A percentile compares a stretch with the other conserved stretches of the same genome.
phyloP scores from a whole-genome alignment of 2,113 vertebrate species.

The Hiodon alosoides region DNA sequence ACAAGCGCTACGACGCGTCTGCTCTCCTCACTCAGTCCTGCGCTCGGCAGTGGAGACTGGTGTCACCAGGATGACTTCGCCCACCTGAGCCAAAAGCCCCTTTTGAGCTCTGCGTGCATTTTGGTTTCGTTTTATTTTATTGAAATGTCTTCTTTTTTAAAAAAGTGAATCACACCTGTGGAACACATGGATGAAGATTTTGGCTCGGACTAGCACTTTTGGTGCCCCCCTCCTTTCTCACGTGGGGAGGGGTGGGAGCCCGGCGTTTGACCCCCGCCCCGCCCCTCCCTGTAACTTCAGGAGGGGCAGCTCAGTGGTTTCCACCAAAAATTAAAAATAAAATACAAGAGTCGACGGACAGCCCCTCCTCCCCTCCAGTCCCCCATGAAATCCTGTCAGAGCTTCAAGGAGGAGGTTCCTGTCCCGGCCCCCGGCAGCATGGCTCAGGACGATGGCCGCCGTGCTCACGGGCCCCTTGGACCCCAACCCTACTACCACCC shows the following conservation, averaged over 20 bases:
- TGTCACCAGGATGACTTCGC: background rate
- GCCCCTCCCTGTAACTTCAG: conserved; percentile 7
- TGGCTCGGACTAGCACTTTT: conserved; percentile 41
- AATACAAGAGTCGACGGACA: background rate
- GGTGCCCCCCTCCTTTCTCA: background rate
- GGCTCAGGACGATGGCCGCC: conserved; percentile 83
- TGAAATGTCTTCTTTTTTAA: background rate
- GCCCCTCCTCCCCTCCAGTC: conserved; percentile 23
- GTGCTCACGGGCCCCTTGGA: conserved; percentile 67
- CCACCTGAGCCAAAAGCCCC: background rate
- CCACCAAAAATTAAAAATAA: background rate
- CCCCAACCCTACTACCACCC: conserved; percentile 74
- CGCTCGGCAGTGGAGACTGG: background rate
- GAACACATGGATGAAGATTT: conserved; percentile 53
- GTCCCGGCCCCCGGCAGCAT: conserved; percentile 69
- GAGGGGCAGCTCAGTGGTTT: background rate
- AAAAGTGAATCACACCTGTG: background rate
- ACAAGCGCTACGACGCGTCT: conserved; percentile 3
- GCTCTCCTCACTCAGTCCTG: background rate
- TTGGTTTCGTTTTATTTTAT: background rate
- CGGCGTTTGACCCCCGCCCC: too few species aligned
- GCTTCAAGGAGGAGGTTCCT: conserved; percentile 73
- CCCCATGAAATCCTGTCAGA: conserved; percentile 81
- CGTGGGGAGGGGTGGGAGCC: conserved; percentile 43
- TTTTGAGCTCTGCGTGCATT: background rate